Evolutionary conservation across 2,888 invertebrate genomes (phyloP), one percentile per base, ranked within the genome.

Genomic region (Metopia argyrocephala): DNA sequence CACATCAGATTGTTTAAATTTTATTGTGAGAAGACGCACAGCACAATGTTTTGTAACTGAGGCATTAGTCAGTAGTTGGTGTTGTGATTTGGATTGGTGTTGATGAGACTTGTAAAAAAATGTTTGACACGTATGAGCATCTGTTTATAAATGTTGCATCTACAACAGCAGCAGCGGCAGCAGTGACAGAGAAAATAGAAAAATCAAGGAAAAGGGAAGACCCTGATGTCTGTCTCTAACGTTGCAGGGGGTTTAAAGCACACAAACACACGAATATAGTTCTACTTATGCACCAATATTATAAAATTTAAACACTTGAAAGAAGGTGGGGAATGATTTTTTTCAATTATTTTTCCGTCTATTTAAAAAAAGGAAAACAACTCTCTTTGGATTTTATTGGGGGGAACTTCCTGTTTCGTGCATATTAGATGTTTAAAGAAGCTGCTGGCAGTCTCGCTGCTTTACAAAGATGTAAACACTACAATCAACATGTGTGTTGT

Each of bases 201-300:
- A 12, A 31, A 9, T 31, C 31, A 31, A 12, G 48, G 38, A 38
- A 20, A 27, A 48, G 48, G 48, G 6, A 31, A 48, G 4, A 48
- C 48, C n/a, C 18, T 48, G 48, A 18, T n/a, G 38, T 9, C 25
- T 74, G 78, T 70, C 59, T 81, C 74, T 78, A 81, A 78, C 81
- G 70, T 78, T 78, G 81, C 81, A 78, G 81, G 81, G 81, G 81
- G 81, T 66, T 81, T 73, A 74, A 78, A 73, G 69, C 73, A 74
- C 69, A 61, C 56, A 70, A 15, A 64, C 25, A 69, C 57, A 28
- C 46, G n/a, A 21, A n/a, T 27, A 54, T 64, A 38, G 52, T 48
- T 71, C 52, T 79, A 68, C n/a, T n/a, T n/a, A 1, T 31, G 31
- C 12, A 31, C 9, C 62, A 79, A 71, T 76, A 62, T 48, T 68